Evolutionary conservation across 92 coral and sea anemone species (phyloP).

Genomic region (Actinostola sp.): DNA sequence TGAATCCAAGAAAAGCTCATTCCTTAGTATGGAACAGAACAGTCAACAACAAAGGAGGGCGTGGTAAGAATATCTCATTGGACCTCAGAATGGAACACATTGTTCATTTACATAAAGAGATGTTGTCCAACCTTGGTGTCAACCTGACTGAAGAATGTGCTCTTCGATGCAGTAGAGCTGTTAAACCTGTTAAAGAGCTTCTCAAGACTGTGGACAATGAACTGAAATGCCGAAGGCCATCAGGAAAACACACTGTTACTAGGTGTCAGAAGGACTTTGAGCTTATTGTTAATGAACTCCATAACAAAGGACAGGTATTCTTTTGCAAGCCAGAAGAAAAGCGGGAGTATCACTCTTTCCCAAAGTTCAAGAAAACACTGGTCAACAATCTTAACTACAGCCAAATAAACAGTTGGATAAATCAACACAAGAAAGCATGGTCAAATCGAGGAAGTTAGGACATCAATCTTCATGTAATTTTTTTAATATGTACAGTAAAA

Average conservation of each 20-base stretch:
- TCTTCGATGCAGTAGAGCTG: constrained; percentile 52
- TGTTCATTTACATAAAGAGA: constrained; percentile 35
- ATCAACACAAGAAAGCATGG: constrained; percentile 5
- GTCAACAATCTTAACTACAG: constrained; percentile 34
- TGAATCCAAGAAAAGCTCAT: constrained; percentile 54
- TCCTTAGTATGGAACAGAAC: constrained; percentile 65
- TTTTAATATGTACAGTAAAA: no score
- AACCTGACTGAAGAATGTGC: constrained; percentile 50
- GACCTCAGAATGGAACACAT: constrained; percentile 69
- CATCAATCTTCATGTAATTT: no score
- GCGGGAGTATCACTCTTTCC: constrained; percentile 41
- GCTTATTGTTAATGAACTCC: constrained; percentile 54
- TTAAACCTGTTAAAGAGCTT: constrained; percentile 48
- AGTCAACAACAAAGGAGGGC: constrained; percentile 67
- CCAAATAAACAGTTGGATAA: constrained; percentile 51
- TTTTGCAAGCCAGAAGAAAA: constrained; percentile 14
- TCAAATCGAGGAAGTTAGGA: neutral
- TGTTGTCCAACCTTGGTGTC: constrained; percentile 58
- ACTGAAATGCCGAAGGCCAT: constrained; percentile 30
- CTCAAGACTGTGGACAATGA: constrained; percentile 51
- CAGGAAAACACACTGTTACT: constrained; percentile 53
- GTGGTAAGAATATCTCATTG: constrained; percentile 59
- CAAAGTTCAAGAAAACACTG: constrained; percentile 29
- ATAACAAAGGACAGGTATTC: constrained; percentile 57
- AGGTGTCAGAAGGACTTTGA: constrained; percentile 54